Base-by-base conservation (phyloP, 2,888 invertebrate species). In the Polydesmus complanatus region DNA sequence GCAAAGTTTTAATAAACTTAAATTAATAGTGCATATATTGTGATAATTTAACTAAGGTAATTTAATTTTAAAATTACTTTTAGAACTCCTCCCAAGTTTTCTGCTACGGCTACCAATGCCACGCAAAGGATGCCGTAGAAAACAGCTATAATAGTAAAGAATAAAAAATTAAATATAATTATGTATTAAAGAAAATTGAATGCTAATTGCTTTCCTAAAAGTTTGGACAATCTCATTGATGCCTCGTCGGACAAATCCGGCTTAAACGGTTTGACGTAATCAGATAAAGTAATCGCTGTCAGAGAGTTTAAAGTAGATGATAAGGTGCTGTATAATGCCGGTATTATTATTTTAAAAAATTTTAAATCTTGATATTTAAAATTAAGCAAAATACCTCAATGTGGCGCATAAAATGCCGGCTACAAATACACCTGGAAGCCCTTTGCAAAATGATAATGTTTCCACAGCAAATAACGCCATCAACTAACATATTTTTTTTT, bases 31-130 rank as follows among this genome's bases (percentile, higher is more conserved):
- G n/a, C n/a, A n/a, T n/a, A n/a, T n/a, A n/a, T n/a, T n/a, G n/a
- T 37, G 14, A 37, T 37, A 37, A 37, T 37, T 37, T 37, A 37
- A 37, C 37, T 37, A 37, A 37, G 14, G 37, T 8, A 8, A 8
- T 8, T 8, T n/a, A n/a, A n/a, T n/a, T n/a, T n/a, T 14, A 37
- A 37, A 8, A 37, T 37, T 14, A 87, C 82, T 78, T 93, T 90
- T 65, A 95, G 78, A 49, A 95, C 85, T 5, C 90, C 86, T 0
- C 94, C 94, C 47, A 94, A 77, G 60, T 83, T 81, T 69, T 91
- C 88, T 18, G 93, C 89, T 2, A 88, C 80, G 68, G 93, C 92
- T 2, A 94, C 88, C 67, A 93, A 74, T 0, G 77, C 82, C 65
- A 92, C 89, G 26, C 87, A 87, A 11, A 87, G 70, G 0, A 83